Conservation (phyloP, 2,797 vertebrate species). For the Orientallactaga sibirica region DNA sequence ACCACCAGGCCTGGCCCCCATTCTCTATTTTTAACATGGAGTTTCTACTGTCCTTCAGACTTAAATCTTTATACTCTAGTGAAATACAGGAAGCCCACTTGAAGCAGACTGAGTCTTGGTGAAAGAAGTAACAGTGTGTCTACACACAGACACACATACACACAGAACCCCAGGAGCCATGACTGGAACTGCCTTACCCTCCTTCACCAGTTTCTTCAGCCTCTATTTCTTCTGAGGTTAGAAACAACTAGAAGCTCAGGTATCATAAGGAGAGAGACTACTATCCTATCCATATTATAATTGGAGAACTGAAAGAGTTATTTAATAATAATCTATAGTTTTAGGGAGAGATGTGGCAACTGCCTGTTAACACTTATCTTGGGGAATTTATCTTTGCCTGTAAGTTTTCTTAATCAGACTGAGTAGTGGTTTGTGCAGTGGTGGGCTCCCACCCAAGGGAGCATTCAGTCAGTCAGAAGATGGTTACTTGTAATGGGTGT, state of each 20-base stretch:
- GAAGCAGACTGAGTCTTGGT: too few relatives aligned
- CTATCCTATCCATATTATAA: neutral
- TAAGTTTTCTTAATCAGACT: neutral
- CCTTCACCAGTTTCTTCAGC: too few relatives aligned
- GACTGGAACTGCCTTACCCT: neutral
- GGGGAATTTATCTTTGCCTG: neutral
- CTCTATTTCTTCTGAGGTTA: neutral
- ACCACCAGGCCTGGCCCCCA: neutral
- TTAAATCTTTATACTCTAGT: too few relatives aligned
- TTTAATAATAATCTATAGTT: slow-evolving; percentile 14
- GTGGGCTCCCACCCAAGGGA: neutral
- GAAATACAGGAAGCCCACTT: too few relatives aligned
- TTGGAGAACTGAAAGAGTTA: neutral
- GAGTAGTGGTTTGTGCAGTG: neutral
- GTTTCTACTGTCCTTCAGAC: neutral
- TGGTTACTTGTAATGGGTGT: neutral
- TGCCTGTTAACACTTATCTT: neutral
- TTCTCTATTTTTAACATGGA: neutral
- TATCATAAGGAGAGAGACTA: neutral
- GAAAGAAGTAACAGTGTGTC: too few relatives aligned
- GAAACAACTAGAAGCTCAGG: neutral
- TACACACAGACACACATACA: neutral
- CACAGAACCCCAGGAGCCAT: neutral
- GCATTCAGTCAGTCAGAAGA: neutral
- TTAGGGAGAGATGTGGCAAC: neutral